Base-by-base conservation (phyloP, 2,113 vertebrate genomes). In the Xyliphius kryptos region DNA sequence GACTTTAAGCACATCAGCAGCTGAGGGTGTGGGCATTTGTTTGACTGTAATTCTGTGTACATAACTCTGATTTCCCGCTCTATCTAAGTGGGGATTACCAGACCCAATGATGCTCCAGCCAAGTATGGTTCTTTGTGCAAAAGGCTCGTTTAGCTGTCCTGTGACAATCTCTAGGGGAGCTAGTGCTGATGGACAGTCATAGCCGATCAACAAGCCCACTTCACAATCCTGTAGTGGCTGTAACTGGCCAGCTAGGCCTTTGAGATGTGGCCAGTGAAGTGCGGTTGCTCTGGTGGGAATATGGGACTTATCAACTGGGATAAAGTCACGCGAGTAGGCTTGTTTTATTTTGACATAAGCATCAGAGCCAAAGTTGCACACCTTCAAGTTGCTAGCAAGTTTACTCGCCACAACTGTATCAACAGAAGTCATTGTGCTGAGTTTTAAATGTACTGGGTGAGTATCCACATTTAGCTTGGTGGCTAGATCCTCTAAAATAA, bases 31-130 rank as follows among this genome's bases (percentile, higher is more conserved):
- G 32, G 58, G 54, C 4, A 74, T 54, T 63, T 74, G 57, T 12
- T 66, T 69, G 1, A 74, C 57, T 40, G 21, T 10, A 13, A 71
- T 20, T 38, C 64, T 0, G 20, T 70, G 68, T 0, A 67, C 51
- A 2, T 57, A 71, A 2, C 65, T 71, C 9, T 74, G 69, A 15
- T 15, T 52, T 68, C 56, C 65, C 3, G 64, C 68, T 32, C 68
- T 65, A 2, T 74, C 73, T n/a, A 74, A 22, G 2, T 74, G 60
- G 2, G 72, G 64, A 46, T 74, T 74, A 2, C 36, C 9, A 8
- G 49, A 9, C 2, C 69, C 65, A 68, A 68, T 53, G 2, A 56
- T 65, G 36, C 69, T 66, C 69, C 65, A 68, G 1, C 69, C 65
- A 3, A 75, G 13, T 3, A 46, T 54, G 6, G 64, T 56, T 47